Evolutionary conservation across 2,113 vertebrate genomes (phyloP).

Genomic region (Oncorhynchus keta): DNA sequence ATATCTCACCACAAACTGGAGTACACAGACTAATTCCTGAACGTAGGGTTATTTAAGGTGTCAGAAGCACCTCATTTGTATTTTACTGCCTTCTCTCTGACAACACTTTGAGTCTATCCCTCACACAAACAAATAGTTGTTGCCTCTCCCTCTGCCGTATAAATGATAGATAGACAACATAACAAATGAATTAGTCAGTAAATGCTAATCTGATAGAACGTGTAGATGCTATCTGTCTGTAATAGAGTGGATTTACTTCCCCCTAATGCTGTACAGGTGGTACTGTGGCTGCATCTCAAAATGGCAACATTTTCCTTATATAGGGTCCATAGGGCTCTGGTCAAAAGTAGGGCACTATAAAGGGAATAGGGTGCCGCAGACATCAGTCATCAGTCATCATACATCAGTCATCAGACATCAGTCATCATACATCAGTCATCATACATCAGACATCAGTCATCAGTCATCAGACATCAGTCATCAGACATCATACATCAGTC

Average conservation of each 20-base stretch:
- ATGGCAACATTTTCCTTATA: not conserved
- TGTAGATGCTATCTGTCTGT: not conserved
- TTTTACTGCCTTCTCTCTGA: not conserved
- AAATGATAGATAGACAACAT: slow-evolving; percentile 53
- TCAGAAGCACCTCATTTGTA: not conserved
- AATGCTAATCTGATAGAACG: slow-evolving; percentile 15
- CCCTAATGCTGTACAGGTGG: not conserved
- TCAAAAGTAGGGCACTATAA: not conserved
- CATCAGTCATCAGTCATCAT: too few relatives aligned
- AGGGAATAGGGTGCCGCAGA: too few relatives aligned
- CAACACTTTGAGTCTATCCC: slow-evolving; percentile 10
- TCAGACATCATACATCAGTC: too few relatives aligned
- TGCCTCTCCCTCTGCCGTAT: slow-evolving; percentile 9
- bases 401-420: too few relatives aligned
- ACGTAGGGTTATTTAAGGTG: not conserved
- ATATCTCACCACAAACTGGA: not conserved
- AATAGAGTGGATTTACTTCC: not conserved
- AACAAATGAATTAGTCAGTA: slow-evolving; percentile 43
- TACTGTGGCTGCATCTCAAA: not conserved
- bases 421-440: too few relatives aligned
- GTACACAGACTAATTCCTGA: not conserved
- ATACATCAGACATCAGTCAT: too few relatives aligned
- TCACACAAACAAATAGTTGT: slow-evolving; percentile 23
- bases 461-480: not conserved
- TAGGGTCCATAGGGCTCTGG: not conserved